Evolutionary conservation across 2,113 vertebrate species (phyloP).

Genomic region (Colistium nudipinnis): DNA sequence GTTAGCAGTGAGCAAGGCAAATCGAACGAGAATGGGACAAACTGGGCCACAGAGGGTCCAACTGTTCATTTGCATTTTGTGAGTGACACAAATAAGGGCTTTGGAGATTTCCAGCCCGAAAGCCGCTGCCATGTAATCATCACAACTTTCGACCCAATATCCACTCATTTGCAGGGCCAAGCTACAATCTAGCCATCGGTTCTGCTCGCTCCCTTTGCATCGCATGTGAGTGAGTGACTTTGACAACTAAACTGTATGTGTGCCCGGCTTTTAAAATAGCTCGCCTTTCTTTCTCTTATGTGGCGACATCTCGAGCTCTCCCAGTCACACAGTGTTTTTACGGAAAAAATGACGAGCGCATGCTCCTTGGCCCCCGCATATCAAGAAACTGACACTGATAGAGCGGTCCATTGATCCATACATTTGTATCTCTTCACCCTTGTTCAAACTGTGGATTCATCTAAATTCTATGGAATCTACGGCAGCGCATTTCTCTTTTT

Average conservation of each 20-base stretch:
- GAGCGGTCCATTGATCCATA: conserved; percentile 69
- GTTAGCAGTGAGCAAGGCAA: conserved; percentile 50
- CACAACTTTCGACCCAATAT: conserved; percentile 64
- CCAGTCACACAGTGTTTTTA: conserved; percentile 56
- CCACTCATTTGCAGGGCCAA: conserved; percentile 66
- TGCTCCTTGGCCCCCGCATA: conserved; percentile 63
- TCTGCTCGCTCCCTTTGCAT: conserved; percentile 26
- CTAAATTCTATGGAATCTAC: conserved; percentile 79
- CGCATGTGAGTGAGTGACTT: conserved; percentile 50
- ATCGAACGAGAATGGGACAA: conserved; percentile 28
- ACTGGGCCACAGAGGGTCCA: conserved; percentile 28
- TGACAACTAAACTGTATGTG: conserved; percentile 58
- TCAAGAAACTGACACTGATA: conserved; percentile 66
- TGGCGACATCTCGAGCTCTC: conserved; percentile 45
- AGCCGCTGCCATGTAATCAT: conserved; percentile 68
- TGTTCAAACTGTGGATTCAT: conserved; percentile 80
- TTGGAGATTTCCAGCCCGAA: conserved; percentile 48
- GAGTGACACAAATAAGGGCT: conserved; percentile 63
- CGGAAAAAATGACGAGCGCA: conserved; percentile 54
- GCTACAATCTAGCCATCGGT: conserved; percentile 57
- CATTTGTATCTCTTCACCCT: conserved; percentile 66
- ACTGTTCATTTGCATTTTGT: conserved; percentile 58
- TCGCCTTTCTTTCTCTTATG: conserved; percentile 38
- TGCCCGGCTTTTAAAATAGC: conserved; percentile 57
- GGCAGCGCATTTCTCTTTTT: conserved; percentile 72